Percentiles rank a stretch among this genome's conserved stretches.
Evolutionary conservation across 2,888 invertebrate genomes (phyloP).

Genomic region (Athripsodes cinereus): DNA sequence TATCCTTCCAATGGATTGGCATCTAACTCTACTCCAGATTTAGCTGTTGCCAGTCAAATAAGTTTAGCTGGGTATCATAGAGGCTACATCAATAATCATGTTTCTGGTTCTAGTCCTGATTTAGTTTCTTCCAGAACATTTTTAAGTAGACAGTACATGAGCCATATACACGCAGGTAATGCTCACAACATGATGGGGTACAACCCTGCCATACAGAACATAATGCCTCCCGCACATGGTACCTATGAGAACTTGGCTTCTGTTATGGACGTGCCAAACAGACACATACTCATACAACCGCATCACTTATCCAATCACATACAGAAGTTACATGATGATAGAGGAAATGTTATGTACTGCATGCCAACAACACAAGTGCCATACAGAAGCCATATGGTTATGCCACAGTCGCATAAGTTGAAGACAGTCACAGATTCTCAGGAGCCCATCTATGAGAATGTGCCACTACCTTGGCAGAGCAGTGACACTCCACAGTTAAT

Average conservation of each 20-base stretch:
- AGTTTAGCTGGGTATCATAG: constrained; percentile 37
- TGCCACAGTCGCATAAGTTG: constrained; percentile 45
- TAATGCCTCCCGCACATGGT: constrained; percentile 55
- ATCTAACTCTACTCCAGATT: constrained; percentile 78
- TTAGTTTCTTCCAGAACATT: constrained; percentile 67
- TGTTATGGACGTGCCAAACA: constrained; percentile 44
- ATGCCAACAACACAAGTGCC: constrained; percentile 50
- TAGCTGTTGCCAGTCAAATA: constrained; percentile 65
- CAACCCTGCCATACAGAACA: constrained; percentile 31
- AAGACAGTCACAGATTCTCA: constrained; percentile 41
- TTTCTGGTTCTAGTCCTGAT: constrained; percentile 73
- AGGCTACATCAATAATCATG: constrained; percentile 50
- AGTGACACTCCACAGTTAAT: constrained; percentile 31
- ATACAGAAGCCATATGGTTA: constrained; percentile 45
- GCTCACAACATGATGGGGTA: constrained; percentile 38
- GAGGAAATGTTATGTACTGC: constrained; percentile 58
- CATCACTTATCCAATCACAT: constrained; percentile 54
- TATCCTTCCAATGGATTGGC: constrained; percentile 73
- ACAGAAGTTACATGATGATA: constrained; percentile 56
- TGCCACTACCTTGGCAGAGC: constrained; percentile 61
- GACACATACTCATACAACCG: constrained; percentile 49
- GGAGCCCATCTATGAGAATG: constrained; percentile 79
- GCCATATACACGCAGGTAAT: constrained; percentile 37
- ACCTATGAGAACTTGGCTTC: constrained; percentile 69
- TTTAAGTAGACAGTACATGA: constrained; percentile 46